A percentile compares a stretch with the other conserved stretches of the same genome.
Conservation (phyloP, 2,113 vertebrate species). For the Leiothrix lutea region DNA sequence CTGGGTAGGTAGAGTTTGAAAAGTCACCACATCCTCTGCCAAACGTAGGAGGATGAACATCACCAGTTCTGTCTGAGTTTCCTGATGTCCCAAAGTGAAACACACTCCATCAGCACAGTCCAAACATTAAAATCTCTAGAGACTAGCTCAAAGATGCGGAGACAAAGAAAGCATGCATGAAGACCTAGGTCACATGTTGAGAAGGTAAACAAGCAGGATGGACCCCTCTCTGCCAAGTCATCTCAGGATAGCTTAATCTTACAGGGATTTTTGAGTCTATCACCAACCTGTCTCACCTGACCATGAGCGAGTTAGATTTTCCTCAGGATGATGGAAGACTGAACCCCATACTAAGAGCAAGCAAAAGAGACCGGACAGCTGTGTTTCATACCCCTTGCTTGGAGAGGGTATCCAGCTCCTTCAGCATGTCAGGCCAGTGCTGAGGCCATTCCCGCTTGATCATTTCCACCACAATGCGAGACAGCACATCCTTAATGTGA, state of each 20-base stretch:
- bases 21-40: conserved; percentile 96
- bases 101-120: neutral
- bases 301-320: neutral
- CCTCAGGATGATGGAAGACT: neutral
- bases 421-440: conserved; percentile 95
- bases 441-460: conserved; percentile 98
- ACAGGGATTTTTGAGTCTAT: neutral
- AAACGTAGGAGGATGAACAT: conserved; percentile 94
- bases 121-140: neutral
- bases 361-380: neutral
- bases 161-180: neutral
- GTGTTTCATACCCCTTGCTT: conserved; percentile 84
- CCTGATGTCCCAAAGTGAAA: conserved; percentile 73
- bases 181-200: neutral
- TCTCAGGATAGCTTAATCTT: neutral
- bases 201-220: neutral
- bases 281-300: neutral
- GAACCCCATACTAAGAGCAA: neutral
- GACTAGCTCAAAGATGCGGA: neutral
- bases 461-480: conserved; percentile 95
- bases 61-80: conserved; percentile 94
- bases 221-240: neutral
- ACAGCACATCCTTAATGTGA: conserved; percentile 93
- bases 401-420: conserved; percentile 90
- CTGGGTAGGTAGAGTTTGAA: conserved; percentile 91